Conservation (phyloP, 2,888 invertebrate genomes). For the Lottia scabra region DNA sequence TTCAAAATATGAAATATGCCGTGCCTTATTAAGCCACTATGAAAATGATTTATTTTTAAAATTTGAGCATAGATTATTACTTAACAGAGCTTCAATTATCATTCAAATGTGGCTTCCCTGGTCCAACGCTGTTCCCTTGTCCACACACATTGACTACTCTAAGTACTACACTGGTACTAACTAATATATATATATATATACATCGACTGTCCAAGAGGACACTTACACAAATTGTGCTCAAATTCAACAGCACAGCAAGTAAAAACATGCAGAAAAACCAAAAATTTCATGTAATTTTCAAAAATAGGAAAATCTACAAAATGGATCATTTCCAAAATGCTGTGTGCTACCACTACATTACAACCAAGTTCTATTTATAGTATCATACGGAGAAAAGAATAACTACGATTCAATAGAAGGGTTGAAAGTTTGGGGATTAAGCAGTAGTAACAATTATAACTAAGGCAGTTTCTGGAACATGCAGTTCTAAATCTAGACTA, state of each 20-base stretch:
- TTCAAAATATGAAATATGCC: no score
- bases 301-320: background rate
- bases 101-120: constrained; percentile 30
- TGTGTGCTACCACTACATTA: background rate
- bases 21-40: no score
- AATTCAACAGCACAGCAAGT: background rate
- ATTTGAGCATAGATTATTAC: no score
- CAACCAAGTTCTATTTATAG: no score
- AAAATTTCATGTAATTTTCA: background rate
- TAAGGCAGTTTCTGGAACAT: background rate
- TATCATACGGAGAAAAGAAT: no score
- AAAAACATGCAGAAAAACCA: background rate
- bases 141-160: constrained; percentile 7
- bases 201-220: no score
- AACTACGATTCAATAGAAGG: background rate
- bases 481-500: constrained; percentile 1
- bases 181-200: no score
- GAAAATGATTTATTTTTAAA: no score
- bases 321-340: background rate
- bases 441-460: background rate
- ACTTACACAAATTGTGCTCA: background rate
- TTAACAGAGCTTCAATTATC: constrained; percentile 14
- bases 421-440: background rate
- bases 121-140: constrained; percentile 8
- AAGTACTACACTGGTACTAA: background rate